phyloP scores from a whole-genome alignment of 1,140 invertebrate species.

The Drosophila repleta region DNA sequence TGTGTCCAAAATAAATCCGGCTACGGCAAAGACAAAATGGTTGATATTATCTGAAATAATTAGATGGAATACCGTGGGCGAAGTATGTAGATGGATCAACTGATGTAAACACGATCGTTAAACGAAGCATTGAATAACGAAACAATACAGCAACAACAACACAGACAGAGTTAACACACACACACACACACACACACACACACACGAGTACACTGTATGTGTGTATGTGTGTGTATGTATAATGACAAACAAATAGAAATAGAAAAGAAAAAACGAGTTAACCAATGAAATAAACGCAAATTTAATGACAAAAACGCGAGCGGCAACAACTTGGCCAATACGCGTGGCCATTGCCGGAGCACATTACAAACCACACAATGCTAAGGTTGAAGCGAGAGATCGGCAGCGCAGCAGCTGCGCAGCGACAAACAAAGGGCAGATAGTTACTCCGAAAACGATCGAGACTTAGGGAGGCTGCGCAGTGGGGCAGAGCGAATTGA shows the following conservation, averaged over 20 bases:
- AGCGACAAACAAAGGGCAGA: conserved; percentile 47
- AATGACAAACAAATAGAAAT: conserved; percentile 51
- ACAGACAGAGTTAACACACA: conserved; percentile 3
- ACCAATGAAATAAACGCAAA: conserved; percentile 82
- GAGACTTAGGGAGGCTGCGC: not conserved
- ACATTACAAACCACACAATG: conserved; percentile 21
- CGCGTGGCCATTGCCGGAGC: conserved; percentile 64
- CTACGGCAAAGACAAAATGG: conserved; percentile 2
- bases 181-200: conserved; percentile 13
- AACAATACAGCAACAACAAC: conserved; percentile 60
- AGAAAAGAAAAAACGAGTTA: conserved; percentile 69
- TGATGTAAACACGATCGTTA: conserved; percentile 78
- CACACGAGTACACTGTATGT: not conserved
- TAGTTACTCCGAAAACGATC: conserved; percentile 7
- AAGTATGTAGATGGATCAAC: conserved; percentile 46
- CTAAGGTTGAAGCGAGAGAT: conserved; percentile 22
- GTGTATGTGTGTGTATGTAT: conserved; percentile 1
- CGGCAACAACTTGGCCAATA: conserved; percentile 74
- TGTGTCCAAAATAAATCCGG: conserved; percentile 2
- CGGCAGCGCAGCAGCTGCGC: conserved; percentile 3
- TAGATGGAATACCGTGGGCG: conserved; percentile 63
- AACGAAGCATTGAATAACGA: conserved; percentile 71
- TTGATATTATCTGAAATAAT: conserved; percentile 49
- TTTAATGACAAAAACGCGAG: conserved; percentile 78
- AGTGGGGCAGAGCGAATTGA: conserved; percentile 23